These are phyloP conservation scores for Colistium nudipinnis DNA, from an alignment of 2,113 vertebrate genomes.

Conservation along the genomic window DNA sequence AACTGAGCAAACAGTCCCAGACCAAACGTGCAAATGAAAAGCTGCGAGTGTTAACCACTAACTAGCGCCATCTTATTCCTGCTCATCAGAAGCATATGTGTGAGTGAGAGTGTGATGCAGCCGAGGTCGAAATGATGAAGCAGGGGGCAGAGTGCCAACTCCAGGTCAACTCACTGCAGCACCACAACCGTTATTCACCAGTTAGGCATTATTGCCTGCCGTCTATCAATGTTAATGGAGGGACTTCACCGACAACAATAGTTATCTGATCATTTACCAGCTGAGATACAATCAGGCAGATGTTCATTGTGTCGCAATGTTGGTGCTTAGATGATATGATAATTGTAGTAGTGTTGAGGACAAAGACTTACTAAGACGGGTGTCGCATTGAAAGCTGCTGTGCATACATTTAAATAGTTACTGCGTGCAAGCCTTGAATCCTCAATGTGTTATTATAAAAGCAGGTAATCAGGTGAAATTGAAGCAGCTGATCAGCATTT, in stretches of 20 bases:
- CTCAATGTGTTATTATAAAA: constrained; percentile 1
- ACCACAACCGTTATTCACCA: constrained; percentile 27
- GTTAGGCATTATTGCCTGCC: constrained; percentile 28
- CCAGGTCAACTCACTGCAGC: constrained; percentile 45
- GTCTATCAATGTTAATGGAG: constrained; percentile 9
- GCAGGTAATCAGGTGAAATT: constrained; percentile 3
- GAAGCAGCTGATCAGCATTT: constrained; percentile 15
- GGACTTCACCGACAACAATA: constrained; percentile 18
- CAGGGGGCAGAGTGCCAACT: constrained; percentile 37
- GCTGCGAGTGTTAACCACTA: constrained; percentile 58
- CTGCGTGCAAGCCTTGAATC: constrained; percentile 10
- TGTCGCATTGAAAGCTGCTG: constrained; percentile 13
- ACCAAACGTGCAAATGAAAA: constrained; percentile 65
- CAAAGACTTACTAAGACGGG: background rate
- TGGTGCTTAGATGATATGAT: background rate
- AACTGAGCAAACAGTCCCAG: constrained; percentile 47
- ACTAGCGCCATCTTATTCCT: constrained; percentile 57
- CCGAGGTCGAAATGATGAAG: constrained; percentile 39
- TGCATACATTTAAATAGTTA: constrained; percentile 8
- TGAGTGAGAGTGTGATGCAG: constrained; percentile 48
- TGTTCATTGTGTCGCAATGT: constrained; percentile 3
- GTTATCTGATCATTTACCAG: constrained; percentile 29
- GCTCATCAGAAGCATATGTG: constrained; percentile 43
- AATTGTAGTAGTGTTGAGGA: constrained; percentile 6
- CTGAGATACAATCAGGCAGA: constrained; percentile 32